These are phyloP conservation scores for Drosophila athabasca DNA, from an alignment of 1,140 invertebrate genomes.

Conservation along the genomic window DNA sequence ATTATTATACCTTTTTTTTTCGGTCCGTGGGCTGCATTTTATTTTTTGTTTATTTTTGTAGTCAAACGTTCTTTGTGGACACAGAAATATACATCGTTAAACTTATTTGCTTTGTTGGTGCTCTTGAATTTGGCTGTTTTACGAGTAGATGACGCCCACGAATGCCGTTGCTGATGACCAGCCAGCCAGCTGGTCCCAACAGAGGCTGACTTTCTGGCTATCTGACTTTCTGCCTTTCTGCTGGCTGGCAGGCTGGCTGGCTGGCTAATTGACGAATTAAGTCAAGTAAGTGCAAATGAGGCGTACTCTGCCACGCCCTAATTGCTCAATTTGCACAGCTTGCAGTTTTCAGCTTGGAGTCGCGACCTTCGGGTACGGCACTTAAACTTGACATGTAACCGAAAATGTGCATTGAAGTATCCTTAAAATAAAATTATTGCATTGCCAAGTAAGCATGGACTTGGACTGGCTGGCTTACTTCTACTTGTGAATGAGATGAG, in stretches of 20 bases:
- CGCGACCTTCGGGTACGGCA: slow-evolving; percentile 55
- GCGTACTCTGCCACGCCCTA: slow-evolving; percentile 66
- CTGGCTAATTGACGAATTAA: slow-evolving; percentile 74
- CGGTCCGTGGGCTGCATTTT: slow-evolving; percentile 65
- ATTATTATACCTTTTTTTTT: slow-evolving; percentile 28
- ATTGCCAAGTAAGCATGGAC: slow-evolving; percentile 3
- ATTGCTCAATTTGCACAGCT: slow-evolving; percentile 68
- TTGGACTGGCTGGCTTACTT: not conserved
- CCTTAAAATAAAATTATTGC: slow-evolving; percentile 55
- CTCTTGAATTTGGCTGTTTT: slow-evolving; percentile 54
- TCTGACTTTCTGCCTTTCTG: slow-evolving; percentile 19
- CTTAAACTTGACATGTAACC: slow-evolving; percentile 72
- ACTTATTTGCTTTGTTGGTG: slow-evolving; percentile 57
- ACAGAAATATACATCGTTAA: slow-evolving; percentile 48
- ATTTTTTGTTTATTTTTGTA: slow-evolving; percentile 75
- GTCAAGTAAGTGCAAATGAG: slow-evolving; percentile 55
- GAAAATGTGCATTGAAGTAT: slow-evolving; percentile 47
- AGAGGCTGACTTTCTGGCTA: not conserved
- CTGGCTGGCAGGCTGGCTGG: not conserved
- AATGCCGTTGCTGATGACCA: slow-evolving; percentile 29
- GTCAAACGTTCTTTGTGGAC: slow-evolving; percentile 76
- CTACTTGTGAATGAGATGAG: slow-evolving; percentile 49
- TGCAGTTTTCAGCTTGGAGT: slow-evolving; percentile 7
- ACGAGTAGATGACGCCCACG: slow-evolving; percentile 44
- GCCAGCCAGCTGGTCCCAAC: slow-evolving; percentile 10